Evolutionary conservation across 2,113 vertebrate genomes (phyloP), one percentile per base, ranked within the genome.

Genomic region (Corvus moneduloides): DNA sequence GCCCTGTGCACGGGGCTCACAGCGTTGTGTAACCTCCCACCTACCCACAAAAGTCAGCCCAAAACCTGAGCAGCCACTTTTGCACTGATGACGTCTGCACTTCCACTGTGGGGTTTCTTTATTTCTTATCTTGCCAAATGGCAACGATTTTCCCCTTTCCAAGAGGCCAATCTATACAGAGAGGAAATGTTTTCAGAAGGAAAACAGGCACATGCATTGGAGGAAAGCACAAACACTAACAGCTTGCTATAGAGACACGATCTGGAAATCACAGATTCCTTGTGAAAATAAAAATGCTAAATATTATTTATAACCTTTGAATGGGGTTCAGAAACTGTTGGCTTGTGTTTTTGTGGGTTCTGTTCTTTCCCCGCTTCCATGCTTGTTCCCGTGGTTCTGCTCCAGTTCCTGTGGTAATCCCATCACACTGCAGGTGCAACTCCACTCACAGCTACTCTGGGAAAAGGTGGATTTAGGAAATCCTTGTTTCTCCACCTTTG

Each of bases 181-280:
- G 62, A 91, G 73, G 69, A 78, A 89, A 64, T 79, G 32, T 78
- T 94, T 92, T 35, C 66, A 21, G n/a, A 26, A 90, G 61, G 76
- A 67, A 59, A 62, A 67, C 48, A 81, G 37, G 74, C 91, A 33
- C 32, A 5, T 27, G 18, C 86, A 68, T 89, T 84, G n/a, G 46
- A n/a, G 61, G 89, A 10, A 94, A 79, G 72, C 87, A 72, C 87
- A 93, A 95, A 94, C 89, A 87, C 41, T 63, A 87, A 87, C 91
- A 95, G 95, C 93, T 93, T 95, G 91, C 75, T 81, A 43, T 11
- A 66, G 84, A 93, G 73, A 91, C 54, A n/a, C 0, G 44, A 33
- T 74, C 86, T 94, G 80, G 74, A 91, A 94, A 79, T 49, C 92
- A 73, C 94, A 95, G 85, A 94, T 92, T 89, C 89, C 73, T 66